Percentiles rank a stretch among this genome's conserved stretches.
phyloP scores from a whole-genome alignment of 2,797 vertebrate species.

The Hypotaenidia philippensis region DNA sequence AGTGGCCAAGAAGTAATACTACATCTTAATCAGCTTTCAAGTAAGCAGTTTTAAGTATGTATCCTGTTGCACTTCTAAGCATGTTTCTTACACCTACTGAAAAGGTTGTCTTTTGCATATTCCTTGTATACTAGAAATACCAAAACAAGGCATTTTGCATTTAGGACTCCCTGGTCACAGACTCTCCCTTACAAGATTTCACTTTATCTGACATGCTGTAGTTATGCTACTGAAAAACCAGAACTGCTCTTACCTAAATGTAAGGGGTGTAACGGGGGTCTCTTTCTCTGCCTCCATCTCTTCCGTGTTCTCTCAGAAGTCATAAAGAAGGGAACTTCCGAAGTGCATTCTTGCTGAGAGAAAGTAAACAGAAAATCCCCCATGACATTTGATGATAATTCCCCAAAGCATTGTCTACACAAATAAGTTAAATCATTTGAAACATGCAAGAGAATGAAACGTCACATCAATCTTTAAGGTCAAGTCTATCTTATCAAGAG shows the following conservation, averaged over 20 bases:
- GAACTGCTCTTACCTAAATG: background rate
- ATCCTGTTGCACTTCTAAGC: background rate
- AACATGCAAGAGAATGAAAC: background rate
- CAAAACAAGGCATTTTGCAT: background rate
- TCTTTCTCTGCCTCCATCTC: background rate
- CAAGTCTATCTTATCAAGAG: background rate
- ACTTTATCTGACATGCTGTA: background rate
- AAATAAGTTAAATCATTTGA: background rate
- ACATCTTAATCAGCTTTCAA: background rate
- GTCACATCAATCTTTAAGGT: background rate
- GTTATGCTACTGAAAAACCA: background rate
- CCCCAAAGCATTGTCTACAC: background rate
- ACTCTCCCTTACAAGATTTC: background rate
- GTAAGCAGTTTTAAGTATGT: background rate
- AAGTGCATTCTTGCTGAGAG: background rate
- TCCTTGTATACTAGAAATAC: background rate
- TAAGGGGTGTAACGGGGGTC: rapidly evolving
- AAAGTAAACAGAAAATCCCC: background rate
- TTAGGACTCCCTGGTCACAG: background rate
- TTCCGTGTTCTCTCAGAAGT: background rate
- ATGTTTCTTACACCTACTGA: background rate
- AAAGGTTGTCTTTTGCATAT: background rate
- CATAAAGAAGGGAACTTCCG: background rate
- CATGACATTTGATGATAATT: background rate
- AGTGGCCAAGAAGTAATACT: background rate